phyloP scores from a whole-genome alignment of 2,113 vertebrate species.

The Nyctibius bracteatus region DNA sequence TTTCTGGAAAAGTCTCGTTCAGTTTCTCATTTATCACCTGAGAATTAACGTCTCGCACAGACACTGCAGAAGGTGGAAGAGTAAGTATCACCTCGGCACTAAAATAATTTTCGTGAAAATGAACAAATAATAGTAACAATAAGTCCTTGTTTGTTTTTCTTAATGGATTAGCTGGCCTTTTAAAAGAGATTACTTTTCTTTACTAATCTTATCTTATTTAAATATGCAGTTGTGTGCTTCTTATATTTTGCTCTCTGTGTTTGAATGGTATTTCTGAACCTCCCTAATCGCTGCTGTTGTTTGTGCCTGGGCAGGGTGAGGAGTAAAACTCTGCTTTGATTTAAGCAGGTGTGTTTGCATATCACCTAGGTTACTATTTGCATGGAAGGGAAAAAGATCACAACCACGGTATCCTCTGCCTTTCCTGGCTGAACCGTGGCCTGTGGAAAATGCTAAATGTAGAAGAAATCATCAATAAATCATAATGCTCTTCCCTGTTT shows the following conservation, averaged over 20 bases:
- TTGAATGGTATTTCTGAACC: neutral
- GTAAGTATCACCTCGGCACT: neutral
- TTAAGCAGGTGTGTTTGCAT: slow-evolving; percentile 42
- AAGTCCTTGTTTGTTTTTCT: neutral
- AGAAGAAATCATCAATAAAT: neutral
- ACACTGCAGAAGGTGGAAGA: neutral
- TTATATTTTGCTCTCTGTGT: neutral
- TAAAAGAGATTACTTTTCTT: neutral
- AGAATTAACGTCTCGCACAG: neutral
- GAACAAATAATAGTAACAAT: neutral
- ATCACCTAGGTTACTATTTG: slow-evolving; percentile 33
- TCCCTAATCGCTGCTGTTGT: neutral
- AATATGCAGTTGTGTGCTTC: neutral
- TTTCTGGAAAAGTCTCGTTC: neutral
- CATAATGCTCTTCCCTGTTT: neutral
- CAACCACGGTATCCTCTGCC: neutral
- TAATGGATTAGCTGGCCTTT: neutral
- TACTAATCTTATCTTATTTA: neutral
- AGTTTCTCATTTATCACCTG: neutral
- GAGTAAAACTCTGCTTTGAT: neutral
- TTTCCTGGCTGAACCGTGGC: neutral
- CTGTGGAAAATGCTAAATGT: neutral
- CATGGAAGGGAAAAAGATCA: neutral
- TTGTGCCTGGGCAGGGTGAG: neutral
- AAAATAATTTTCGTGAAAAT: neutral